phyloP scores from a whole-genome alignment of 2,888 invertebrate genomes.

The Dryomyza anilis region DNA sequence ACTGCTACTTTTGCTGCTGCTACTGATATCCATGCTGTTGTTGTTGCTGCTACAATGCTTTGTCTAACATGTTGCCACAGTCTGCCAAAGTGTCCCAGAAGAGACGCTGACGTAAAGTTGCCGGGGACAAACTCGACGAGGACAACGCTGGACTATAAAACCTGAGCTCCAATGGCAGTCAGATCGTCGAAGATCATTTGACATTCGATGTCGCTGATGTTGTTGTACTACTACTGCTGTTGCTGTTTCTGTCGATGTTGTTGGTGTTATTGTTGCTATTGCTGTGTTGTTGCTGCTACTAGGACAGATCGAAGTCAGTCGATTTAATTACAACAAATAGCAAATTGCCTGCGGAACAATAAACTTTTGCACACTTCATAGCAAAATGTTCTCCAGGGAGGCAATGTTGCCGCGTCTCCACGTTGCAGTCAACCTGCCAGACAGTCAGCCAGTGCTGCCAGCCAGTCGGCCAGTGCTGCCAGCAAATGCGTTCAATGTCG shows the following conservation, averaged over 20 bases:
- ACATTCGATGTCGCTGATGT: slow-evolving; percentile 22
- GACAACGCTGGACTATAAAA: slow-evolving; percentile 4
- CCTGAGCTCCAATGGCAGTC: background rate
- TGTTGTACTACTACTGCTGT: background rate
- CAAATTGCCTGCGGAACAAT: slow-evolving; percentile 54
- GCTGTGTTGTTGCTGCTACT: background rate
- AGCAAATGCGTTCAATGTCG: slow-evolving; percentile 22
- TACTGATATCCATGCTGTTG: too few species aligned
- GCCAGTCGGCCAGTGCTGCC: background rate
- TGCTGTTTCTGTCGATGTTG: background rate
- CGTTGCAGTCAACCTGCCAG: too few species aligned
- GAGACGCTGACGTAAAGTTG: background rate
- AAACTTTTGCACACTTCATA: slow-evolving; percentile 49
- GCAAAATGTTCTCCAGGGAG: slow-evolving; percentile 36
- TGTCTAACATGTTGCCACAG: background rate
- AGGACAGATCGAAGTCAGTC: slow-evolving; percentile 34
- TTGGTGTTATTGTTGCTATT: slow-evolving; percentile 7
- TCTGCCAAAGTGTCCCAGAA: background rate
- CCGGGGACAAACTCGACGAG: background rate
- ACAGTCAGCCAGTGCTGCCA: background rate
- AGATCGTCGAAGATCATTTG: slow-evolving; percentile 20
- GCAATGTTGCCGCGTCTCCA: background rate
- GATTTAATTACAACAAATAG: slow-evolving; percentile 55
- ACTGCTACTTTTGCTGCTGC: too few species aligned
- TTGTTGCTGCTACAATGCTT: slow-evolving; percentile 27